phyloP scores from a whole-genome alignment of 2,888 invertebrate species.

The Nomada ferruginata region DNA sequence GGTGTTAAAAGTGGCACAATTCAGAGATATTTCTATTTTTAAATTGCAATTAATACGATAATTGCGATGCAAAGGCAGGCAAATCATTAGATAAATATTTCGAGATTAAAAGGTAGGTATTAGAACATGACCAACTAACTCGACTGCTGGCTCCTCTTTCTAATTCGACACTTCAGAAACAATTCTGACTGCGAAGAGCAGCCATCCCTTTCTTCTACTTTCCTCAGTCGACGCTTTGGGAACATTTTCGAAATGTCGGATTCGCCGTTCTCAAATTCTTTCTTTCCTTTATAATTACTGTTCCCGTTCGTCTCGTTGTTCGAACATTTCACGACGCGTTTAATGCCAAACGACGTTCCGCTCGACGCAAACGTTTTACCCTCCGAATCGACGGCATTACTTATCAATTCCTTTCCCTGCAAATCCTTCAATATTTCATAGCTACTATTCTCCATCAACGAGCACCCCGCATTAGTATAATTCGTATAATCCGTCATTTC shows the following conservation, averaged over 20 bases:
- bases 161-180: conserved; percentile 40
- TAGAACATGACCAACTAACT: conserved; percentile 26
- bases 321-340: conserved; percentile 16
- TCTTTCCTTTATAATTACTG: background rate
- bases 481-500: background rate
- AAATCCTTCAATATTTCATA: background rate
- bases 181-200: background rate
- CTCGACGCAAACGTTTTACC: conserved; percentile 6
- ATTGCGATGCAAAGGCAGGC: background rate
- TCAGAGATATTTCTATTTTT: no score
- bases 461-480: background rate
- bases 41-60: no score
- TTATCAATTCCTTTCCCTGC: background rate
- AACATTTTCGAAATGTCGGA: conserved; percentile 6
- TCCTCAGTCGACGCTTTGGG: conserved; percentile 3
- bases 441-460: background rate
- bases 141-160: background rate
- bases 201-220: background rate
- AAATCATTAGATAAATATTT: background rate
- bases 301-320: conserved; percentile 14
- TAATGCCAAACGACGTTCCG: background rate
- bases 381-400: background rate
- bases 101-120: background rate
- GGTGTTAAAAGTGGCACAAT: no score
- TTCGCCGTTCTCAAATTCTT: conserved; percentile 37